Evolutionary conservation across 2,797 vertebrate genomes (phyloP).

Genomic region (Mormyrus hasselquistii): DNA sequence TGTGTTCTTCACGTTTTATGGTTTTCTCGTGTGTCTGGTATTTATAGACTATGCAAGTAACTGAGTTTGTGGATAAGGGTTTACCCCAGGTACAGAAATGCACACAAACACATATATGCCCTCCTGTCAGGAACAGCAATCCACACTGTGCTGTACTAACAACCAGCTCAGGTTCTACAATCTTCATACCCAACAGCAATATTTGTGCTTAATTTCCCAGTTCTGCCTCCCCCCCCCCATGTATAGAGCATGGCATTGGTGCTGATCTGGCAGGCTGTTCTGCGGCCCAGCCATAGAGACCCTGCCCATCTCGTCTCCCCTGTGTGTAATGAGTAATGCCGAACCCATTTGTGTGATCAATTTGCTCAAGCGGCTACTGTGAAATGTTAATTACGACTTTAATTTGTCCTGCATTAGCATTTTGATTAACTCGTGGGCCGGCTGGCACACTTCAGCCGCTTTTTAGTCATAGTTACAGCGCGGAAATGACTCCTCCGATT

Average conservation of each 20-base stretch:
- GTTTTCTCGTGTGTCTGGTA: neutral
- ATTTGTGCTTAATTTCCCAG: slow-evolving; percentile 21
- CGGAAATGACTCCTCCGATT: slow-evolving; percentile 86
- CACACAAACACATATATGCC: neutral
- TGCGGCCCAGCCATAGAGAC: neutral
- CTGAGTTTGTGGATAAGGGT: neutral
- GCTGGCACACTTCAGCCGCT: slow-evolving; percentile 76
- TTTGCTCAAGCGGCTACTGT: slow-evolving; percentile 86
- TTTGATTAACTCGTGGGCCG: slow-evolving; percentile 86
- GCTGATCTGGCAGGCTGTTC: slow-evolving; percentile 1
- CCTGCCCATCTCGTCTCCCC: slow-evolving; percentile 58
- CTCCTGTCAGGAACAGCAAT: too few relatives aligned
- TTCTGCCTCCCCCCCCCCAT: neutral
- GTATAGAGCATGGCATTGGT: neutral
- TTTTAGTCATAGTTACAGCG: slow-evolving; percentile 80
- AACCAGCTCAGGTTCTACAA: neutral
- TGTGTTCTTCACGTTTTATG: slow-evolving; percentile 21
- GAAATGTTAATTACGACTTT: slow-evolving; percentile 95
- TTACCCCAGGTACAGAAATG: neutral
- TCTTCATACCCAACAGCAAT: slow-evolving; percentile 8
- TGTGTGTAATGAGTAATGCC: slow-evolving; percentile 80
- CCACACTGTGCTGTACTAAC: neutral
- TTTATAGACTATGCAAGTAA: neutral
- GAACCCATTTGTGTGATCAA: slow-evolving; percentile 83
- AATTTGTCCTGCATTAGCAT: slow-evolving; percentile 93